phyloP scores from a whole-genome alignment of 2,113 vertebrate species.

The Nansenia antarctica region DNA sequence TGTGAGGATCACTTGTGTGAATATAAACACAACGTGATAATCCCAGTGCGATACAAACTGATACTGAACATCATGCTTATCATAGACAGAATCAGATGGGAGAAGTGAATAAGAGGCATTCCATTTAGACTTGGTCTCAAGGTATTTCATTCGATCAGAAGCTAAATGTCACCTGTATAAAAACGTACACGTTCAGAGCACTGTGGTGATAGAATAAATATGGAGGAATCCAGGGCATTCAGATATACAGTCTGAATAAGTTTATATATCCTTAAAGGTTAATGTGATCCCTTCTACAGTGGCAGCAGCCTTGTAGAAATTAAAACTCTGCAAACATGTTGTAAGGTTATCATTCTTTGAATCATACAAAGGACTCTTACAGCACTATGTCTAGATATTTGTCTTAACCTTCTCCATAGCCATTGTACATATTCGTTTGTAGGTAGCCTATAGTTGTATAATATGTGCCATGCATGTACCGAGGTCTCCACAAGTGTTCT shows the following conservation, averaged over 20 bases:
- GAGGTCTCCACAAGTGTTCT: conserved; percentile 59
- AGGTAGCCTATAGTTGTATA: conserved; percentile 22
- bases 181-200: background rate
- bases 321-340: background rate
- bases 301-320: background rate
- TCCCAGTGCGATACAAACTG: background rate
- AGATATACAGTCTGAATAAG: background rate
- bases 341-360: background rate
- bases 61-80: background rate
- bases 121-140: background rate
- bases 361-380: no score
- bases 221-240: background rate
- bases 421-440: conserved; percentile 14
- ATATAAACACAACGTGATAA: background rate
- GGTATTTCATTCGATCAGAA: no score
- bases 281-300: background rate
- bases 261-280: background rate
- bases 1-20: background rate
- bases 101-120: background rate
- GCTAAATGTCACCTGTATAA: background rate
- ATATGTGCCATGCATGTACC: conserved; percentile 57
- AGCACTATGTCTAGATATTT: background rate
- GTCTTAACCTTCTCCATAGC: conserved; percentile 29
- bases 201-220: background rate
- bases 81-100: background rate